Percentiles rank a stretch among this genome's conserved stretches.
These are phyloP conservation scores for Amphipyra berbera DNA, from an alignment of 2,888 invertebrate genomes.

Conservation along the genomic window DNA sequence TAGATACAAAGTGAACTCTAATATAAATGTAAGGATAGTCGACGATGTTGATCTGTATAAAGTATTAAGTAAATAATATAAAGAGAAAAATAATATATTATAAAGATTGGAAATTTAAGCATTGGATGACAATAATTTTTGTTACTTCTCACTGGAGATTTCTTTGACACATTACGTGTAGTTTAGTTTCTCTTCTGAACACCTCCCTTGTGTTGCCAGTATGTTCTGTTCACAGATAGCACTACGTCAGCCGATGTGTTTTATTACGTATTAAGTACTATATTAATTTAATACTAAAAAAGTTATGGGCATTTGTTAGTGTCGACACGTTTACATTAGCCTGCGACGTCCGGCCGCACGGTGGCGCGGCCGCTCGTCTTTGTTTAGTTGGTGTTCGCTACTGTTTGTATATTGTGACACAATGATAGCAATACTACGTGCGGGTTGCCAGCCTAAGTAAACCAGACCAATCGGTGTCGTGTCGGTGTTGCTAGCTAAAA, in stretches of 20 bases:
- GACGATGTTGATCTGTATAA: slow-evolving; percentile 81
- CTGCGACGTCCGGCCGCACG: slow-evolving; percentile 12
- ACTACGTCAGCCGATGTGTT: slow-evolving; percentile 33
- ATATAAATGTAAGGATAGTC: slow-evolving; percentile 66
- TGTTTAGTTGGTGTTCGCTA: slow-evolving; percentile 42
- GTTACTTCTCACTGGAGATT: slow-evolving; percentile 79
- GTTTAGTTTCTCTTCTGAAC: slow-evolving; percentile 59
- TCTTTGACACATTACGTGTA: slow-evolving; percentile 65
- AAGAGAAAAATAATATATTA: slow-evolving; percentile 74
- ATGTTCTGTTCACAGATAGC: slow-evolving; percentile 25
- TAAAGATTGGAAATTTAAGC: slow-evolving; percentile 84
- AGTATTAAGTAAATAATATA: slow-evolving; percentile 78
- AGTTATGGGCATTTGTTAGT: slow-evolving; percentile 26
- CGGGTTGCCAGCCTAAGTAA: slow-evolving; percentile 74
- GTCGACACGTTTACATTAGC: slow-evolving; percentile 13
- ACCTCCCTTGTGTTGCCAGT: slow-evolving; percentile 35
- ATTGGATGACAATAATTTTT: slow-evolving; percentile 90
- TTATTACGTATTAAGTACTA: slow-evolving; percentile 9
- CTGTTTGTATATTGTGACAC: slow-evolving; percentile 49
- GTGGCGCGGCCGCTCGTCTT: slow-evolving; percentile 2
- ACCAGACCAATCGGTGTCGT: slow-evolving; percentile 87
- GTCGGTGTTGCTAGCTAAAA: slow-evolving; percentile 81
- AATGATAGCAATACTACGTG: slow-evolving; percentile 81
- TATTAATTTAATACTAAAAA: slow-evolving; percentile 18
- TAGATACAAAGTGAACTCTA: slow-evolving; percentile 71